A percentile compares a stretch with the other conserved stretches of the same genome.
Conservation (phyloP, 2,888 invertebrate genomes). For the Dendrolimus pini region DNA sequence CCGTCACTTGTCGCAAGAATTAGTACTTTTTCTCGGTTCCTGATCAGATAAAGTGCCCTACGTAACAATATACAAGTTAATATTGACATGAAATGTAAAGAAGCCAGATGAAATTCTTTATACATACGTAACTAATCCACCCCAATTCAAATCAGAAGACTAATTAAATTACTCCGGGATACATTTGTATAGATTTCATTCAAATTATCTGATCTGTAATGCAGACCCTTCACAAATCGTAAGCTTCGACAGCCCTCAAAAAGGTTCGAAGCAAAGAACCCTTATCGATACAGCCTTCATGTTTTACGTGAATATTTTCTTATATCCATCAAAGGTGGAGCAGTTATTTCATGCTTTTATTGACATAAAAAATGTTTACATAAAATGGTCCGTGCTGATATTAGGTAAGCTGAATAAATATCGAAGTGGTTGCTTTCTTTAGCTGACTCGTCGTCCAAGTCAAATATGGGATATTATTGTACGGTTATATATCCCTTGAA, state of each 20-base stretch:
- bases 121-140: neutral
- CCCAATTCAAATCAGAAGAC: neutral
- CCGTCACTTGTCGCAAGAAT: too few species aligned
- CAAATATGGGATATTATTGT: too few species aligned
- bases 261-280: slow-evolving; percentile 16
- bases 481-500: too few species aligned
- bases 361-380: slow-evolving; percentile 6
- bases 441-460: too few species aligned
- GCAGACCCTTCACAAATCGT: neutral
- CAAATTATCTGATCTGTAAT: neutral
- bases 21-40: too few species aligned
- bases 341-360: slow-evolving; percentile 4
- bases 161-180: neutral
- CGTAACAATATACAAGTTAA: too few species aligned
- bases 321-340: slow-evolving; percentile 32
- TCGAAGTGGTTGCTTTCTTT: neutral
- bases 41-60: too few species aligned
- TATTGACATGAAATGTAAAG: too few species aligned
- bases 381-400: slow-evolving; percentile 7
- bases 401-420: slow-evolving; percentile 10
- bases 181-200: neutral
- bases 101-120: too few species aligned
- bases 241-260: neutral
- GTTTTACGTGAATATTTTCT: slow-evolving; percentile 36
- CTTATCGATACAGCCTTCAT: slow-evolving; percentile 41